These are phyloP conservation scores for Misgurnus anguillicaudatus DNA, from an alignment of 2,113 vertebrate species.

Conservation along the genomic window DNA sequence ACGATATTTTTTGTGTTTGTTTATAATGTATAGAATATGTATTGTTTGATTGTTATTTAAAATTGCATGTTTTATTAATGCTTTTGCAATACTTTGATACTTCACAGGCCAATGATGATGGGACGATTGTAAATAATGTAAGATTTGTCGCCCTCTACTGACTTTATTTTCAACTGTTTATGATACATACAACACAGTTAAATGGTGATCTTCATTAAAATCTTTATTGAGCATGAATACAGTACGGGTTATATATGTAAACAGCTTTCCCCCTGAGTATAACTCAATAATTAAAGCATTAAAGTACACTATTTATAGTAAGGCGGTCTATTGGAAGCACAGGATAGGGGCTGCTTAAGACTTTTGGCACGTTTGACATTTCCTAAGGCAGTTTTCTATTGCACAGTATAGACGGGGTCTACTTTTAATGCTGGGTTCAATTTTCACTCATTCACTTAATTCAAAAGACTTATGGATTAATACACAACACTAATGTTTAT, in stretches of 20 bases:
- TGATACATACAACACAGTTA: background rate
- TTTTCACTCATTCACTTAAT: background rate
- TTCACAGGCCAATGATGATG: background rate
- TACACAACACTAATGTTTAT: too few species aligned
- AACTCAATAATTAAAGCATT: slow-evolving; percentile 1
- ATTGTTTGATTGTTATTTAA: too few species aligned
- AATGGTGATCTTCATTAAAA: background rate
- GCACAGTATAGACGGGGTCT: background rate
- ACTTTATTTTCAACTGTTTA: background rate
- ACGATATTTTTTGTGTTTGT: too few species aligned
- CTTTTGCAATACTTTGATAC: too few species aligned
- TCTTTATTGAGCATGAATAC: slow-evolving; percentile 35
- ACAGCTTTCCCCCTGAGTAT: slow-evolving; percentile 1
- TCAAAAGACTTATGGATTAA: background rate
- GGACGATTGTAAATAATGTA: background rate
- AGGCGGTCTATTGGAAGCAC: slow-evolving; percentile 21
- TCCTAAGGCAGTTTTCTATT: slow-evolving; percentile 36
- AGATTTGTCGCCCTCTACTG: slow-evolving; percentile 37
- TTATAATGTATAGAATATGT: too few species aligned
- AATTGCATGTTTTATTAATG: too few species aligned
- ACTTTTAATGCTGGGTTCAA: background rate
- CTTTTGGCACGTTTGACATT: slow-evolving; percentile 58
- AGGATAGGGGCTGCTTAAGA: slow-evolving; percentile 24
- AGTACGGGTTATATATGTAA: slow-evolving; percentile 32
- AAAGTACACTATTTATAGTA: background rate